These are phyloP conservation scores for Zaprionus lachaisei DNA, from an alignment of 1,140 invertebrate genomes.

Conservation along the genomic window DNA sequence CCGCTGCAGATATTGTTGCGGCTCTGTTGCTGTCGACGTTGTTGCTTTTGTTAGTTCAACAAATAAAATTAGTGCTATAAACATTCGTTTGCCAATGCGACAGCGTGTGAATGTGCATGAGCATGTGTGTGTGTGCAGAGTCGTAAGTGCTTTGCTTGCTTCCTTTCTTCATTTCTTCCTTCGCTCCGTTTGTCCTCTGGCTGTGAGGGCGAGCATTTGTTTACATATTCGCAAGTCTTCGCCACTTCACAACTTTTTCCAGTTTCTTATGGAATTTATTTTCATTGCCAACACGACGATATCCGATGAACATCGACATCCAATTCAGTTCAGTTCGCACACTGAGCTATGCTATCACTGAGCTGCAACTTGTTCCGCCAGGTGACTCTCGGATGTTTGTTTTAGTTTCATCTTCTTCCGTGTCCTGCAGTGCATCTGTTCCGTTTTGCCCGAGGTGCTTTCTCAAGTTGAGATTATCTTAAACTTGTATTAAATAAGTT, in stretches of 20 bases:
- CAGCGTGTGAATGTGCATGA: constrained; percentile 11
- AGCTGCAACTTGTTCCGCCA: constrained; percentile 46
- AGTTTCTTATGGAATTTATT: constrained; percentile 49
- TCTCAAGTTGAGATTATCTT: constrained; percentile 28
- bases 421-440: constrained; percentile 22
- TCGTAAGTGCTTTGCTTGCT: constrained; percentile 11
- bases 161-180: not conserved
- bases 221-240: constrained; percentile 73
- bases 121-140: not conserved
- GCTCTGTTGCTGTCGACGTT: constrained; percentile 28
- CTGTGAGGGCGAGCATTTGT: constrained; percentile 48
- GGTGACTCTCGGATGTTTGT: constrained; percentile 68
- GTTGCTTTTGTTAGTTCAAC: constrained; percentile 67
- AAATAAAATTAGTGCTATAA: constrained; percentile 80
- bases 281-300: constrained; percentile 46
- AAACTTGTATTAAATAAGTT: constrained; percentile 21
- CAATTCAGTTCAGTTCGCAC: not conserved
- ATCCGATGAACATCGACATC: constrained; percentile 6
- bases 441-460: constrained; percentile 26
- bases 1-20: constrained; percentile 38
- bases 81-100: constrained; percentile 64
- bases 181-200: constrained; percentile 26
- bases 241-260: constrained; percentile 62
- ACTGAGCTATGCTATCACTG: constrained; percentile 39
- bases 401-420: constrained; percentile 49